A percentile compares a stretch with the other conserved stretches of the same genome.
phyloP scores from a whole-genome alignment of 2,797 vertebrate genomes.

The Microhierax caerulescens region DNA sequence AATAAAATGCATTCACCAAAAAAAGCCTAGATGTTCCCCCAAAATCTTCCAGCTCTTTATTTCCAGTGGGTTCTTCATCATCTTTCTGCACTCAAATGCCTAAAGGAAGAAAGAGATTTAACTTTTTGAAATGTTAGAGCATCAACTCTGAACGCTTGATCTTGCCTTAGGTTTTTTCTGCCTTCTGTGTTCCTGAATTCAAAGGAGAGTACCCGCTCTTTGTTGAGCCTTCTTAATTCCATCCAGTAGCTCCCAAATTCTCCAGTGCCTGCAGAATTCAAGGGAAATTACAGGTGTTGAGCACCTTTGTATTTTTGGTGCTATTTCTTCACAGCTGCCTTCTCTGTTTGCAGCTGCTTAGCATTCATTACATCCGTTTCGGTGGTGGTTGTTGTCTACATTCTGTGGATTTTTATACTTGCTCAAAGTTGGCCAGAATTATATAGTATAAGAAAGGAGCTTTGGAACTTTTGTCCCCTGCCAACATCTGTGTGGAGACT shows the following conservation, averaged over 20 bases:
- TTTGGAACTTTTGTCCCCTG: not conserved
- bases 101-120: not conserved
- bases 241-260: not conserved
- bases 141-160: not conserved
- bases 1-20: not conserved
- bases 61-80: not conserved
- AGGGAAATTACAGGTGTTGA: not conserved
- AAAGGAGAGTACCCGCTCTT: not conserved
- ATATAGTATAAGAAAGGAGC: not conserved
- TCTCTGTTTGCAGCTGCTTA: not conserved
- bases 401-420: not conserved
- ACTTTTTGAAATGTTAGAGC: not conserved
- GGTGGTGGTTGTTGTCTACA: not conserved
- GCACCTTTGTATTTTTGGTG: not conserved
- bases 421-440: not conserved
- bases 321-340: not conserved
- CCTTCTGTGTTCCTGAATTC: not conserved
- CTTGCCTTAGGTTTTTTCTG: not conserved
- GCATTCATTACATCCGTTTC: not conserved
- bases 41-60: not conserved
- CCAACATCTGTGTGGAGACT: not conserved
- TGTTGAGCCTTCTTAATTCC: not conserved
- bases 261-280: not conserved
- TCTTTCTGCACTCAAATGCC: not conserved
- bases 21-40: not conserved